Percentiles rank a stretch among this genome's conserved stretches.
These are phyloP conservation scores for Clarias platycephalus DNA, from an alignment of 2,797 vertebrate genomes.

Conservation along the genomic window DNA sequence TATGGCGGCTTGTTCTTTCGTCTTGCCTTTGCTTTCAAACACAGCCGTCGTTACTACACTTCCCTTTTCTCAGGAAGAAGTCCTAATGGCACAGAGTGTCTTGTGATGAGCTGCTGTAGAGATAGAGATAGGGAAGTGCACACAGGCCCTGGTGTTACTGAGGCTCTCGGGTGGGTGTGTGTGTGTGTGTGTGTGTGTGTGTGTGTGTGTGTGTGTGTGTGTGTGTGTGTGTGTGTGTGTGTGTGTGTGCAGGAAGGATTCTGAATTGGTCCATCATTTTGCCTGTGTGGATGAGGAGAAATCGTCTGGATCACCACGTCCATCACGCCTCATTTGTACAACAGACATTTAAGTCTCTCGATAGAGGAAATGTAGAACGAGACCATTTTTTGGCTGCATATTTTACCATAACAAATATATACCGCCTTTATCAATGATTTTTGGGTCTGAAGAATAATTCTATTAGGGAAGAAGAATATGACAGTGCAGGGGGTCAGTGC, in stretches of 20 bases:
- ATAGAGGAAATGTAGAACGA: no score
- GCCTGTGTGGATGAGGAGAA: not conserved
- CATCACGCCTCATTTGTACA: not conserved
- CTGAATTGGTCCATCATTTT: not conserved
- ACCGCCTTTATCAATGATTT: not conserved
- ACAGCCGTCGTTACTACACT: not conserved
- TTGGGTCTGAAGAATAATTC: no score
- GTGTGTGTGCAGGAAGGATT: not conserved
- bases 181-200: no score
- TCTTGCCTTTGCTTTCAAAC: not conserved
- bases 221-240: no score
- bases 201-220: no score
- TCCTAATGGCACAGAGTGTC: not conserved
- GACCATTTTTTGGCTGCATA: not conserved
- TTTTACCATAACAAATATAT: not conserved
- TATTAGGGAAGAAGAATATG: not conserved
- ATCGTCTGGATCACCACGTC: not conserved
- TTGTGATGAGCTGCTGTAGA: not conserved
- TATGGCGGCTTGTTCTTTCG: not conserved
- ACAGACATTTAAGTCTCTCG: not conserved
- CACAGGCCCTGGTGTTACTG: not conserved
- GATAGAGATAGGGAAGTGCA: not conserved
- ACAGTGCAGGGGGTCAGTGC: not conserved
- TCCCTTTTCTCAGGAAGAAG: slow-evolving; percentile 7
- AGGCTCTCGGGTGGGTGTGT: not conserved